These are phyloP conservation scores for Chrysomallon squamiferum DNA, from an alignment of 1,140 invertebrate genomes.

Conservation along the genomic window DNA sequence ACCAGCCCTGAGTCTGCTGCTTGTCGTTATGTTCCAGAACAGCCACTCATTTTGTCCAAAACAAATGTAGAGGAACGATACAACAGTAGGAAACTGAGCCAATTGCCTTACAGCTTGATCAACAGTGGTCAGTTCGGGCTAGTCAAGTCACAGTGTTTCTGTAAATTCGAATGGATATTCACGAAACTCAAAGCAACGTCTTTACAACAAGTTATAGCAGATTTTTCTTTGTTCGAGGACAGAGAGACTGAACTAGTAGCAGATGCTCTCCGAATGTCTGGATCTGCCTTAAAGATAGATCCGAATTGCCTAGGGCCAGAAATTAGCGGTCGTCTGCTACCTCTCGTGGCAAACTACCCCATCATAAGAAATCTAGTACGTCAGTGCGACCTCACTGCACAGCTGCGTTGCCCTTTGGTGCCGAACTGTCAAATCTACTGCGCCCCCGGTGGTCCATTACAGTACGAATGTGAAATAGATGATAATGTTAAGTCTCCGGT, in stretches of 20 bases:
- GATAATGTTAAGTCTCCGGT: constrained; percentile 20
- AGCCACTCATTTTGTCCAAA: constrained; percentile 85
- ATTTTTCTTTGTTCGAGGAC: constrained; percentile 67
- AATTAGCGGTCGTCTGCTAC: constrained; percentile 51
- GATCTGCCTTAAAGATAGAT: constrained; percentile 38
- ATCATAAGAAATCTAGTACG: constrained; percentile 46
- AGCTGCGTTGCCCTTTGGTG: constrained; percentile 78
- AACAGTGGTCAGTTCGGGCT: constrained; percentile 28
- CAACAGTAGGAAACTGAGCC: constrained; percentile 46
- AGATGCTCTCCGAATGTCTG: constrained; percentile 51
- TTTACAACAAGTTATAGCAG: constrained; percentile 40
- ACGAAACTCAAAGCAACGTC: constrained; percentile 40
- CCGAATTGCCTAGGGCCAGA: constrained; percentile 46
- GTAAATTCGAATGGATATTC: constrained; percentile 49
- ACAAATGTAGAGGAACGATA: constrained; percentile 20
- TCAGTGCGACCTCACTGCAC: constrained; percentile 66
- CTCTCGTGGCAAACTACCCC: constrained; percentile 39
- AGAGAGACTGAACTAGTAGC: constrained; percentile 46
- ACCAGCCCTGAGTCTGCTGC: constrained; percentile 85
- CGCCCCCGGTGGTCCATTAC: constrained; percentile 49
- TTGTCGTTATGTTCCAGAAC: constrained; percentile 91
- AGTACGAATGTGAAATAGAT: constrained; percentile 43
- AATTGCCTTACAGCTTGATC: constrained; percentile 39
- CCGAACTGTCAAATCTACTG: constrained; percentile 64
- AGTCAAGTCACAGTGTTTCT: constrained; percentile 36